Evolutionary conservation across 1,140 invertebrate species (phyloP), one percentile per base, ranked within the genome.

Genomic region (Heliconius himera): DNA sequence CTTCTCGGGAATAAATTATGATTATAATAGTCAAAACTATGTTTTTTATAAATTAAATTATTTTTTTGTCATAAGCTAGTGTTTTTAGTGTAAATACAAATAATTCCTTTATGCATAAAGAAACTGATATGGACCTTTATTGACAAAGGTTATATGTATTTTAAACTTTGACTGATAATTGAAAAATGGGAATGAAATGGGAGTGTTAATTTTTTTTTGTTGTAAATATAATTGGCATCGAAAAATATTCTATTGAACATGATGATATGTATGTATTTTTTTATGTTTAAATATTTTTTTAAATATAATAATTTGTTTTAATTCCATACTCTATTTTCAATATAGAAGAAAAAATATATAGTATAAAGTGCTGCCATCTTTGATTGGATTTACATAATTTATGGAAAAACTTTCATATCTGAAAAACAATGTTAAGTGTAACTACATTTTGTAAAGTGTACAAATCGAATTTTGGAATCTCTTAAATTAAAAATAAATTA

Each of bases 31-130:
- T 66, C 26, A 29, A 66, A 66, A 66, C 60, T 3, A 26, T 5
- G 29, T 66, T 66, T 66, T 66, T 66, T 66, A 29, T 66, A 29
- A 66, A 66, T 66, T 66, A 66, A 29, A 66, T 66, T 66, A 66
- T 66, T 66, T 26, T 36, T 66, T 66, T 66, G 60, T 66, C 60
- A 26, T 66, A 66, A 66, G 60, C 60, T 66, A 66, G 22, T 26
- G n/a, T 66, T 66, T 13, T 66, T 29, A 66, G 60, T 66, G 60
- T 66, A 66, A 66, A 66, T 66, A 66, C 9, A 11, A 66, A 22
- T 4, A 22, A 56, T 56, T 56, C n/a, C 54, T 56, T 66, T 26
- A 29, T 66, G 60, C 22, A n/a, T 29, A 11, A 16, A 66, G 60
- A 16, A n/a, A 66, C 26, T 29, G 22, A 18, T 66, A 66, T 66